Conservation (phyloP, 1,140 invertebrate genomes). For the Rhopalosiphum padi region DNA sequence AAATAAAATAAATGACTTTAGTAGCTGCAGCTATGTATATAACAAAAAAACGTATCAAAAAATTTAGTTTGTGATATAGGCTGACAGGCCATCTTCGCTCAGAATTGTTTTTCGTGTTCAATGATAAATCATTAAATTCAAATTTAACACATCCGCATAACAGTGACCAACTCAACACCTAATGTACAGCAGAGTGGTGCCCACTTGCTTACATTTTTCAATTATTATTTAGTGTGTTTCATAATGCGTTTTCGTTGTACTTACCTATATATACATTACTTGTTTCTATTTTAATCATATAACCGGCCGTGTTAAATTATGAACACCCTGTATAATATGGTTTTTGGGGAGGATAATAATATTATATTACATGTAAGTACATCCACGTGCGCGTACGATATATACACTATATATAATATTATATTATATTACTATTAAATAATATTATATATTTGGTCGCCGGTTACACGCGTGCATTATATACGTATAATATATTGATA, state of each 20-base stretch:
- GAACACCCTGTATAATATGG: background rate
- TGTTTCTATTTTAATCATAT: background rate
- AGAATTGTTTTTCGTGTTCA: no score
- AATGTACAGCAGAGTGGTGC: no score
- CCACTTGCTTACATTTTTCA: background rate
- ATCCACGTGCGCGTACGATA: background rate
- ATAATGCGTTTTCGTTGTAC: background rate
- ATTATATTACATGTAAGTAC: background rate
- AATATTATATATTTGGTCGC: background rate
- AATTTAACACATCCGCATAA: no score
- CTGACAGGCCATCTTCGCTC: no score
- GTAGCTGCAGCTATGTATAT: no score
- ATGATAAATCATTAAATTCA: no score
- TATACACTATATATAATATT: background rate
- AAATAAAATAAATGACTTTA: no score
- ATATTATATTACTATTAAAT: background rate
- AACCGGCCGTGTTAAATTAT: background rate
- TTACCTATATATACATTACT: background rate
- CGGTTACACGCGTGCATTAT: background rate
- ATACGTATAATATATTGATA: background rate
- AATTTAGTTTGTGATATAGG: no score
- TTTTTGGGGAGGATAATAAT: constrained; percentile 14
- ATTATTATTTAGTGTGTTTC: background rate
- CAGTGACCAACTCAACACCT: no score
- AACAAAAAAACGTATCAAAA: no score